Base-by-base conservation (phyloP, 2,888 invertebrate species). In the Pecten maximus region DNA sequence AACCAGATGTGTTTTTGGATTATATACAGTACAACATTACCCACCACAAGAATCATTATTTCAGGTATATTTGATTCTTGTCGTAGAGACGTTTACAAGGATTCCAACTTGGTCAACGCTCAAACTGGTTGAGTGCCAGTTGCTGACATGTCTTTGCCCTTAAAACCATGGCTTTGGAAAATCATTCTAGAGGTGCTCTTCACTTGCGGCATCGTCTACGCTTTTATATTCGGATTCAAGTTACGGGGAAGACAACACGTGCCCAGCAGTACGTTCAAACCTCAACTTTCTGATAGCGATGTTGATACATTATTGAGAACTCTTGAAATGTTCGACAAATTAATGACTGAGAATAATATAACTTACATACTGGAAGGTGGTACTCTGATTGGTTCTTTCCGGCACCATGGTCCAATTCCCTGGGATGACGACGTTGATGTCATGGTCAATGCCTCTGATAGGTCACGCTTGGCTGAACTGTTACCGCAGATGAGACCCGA, bases 391-490 rank as follows among this genome's bases (percentile, higher is more conserved):
- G 74, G 74, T 2, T 74, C 74, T 2, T 74, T 28, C 15, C 28
- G 74, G 28, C 74, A 74, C 35, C 74, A 74, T 28, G 74, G 74
- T 12, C 74, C 74, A 12, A 74, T 74, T 35, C 74, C 74, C 15
- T 74, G 74, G 74, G 74, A 74, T 74, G 74, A 74, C 74, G 74
- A 74, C 28, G 74, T 74, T 0, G 74, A 74, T 15, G 92, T 94
- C 23, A 40, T 94, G 19, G 88, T 94, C 39, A 93, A 93, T n/a
- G 89, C 28, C 2, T 91, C 92, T 10, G 91, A 93, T 19, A 91
- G 87, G 88, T 15, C 19, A 19, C n/a, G 60, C 28, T 40, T 93
- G 16, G 60, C 90, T 89, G 19, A 86, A 10, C 28, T 86, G 39
- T 87, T 94, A 23, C 48, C 48, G 35, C 87, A 87, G 40, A 44